These are phyloP conservation scores for Argyrosomus regius DNA, from an alignment of 2,797 vertebrate species.

Conservation along the genomic window DNA sequence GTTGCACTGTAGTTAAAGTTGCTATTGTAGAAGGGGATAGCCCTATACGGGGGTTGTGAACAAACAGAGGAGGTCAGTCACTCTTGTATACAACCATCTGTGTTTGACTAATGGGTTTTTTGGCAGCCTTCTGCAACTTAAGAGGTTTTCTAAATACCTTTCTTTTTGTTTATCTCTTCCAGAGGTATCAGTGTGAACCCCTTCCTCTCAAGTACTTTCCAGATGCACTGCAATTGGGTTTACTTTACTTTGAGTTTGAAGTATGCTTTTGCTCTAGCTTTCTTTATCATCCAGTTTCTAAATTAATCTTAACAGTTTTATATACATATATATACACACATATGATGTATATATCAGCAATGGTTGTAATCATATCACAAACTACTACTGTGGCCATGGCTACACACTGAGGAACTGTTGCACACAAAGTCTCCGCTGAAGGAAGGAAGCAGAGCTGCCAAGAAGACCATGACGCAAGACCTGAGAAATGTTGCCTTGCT, in stretches of 20 bases:
- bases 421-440: slow-evolving; percentile 34
- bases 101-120: slow-evolving; percentile 32
- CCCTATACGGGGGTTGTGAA: slow-evolving; percentile 1
- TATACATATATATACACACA: not conserved
- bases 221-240: not conserved
- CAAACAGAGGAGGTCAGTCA: slow-evolving; percentile 24
- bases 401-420: not conserved
- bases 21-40: not conserved
- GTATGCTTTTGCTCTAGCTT: not conserved
- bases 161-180: slow-evolving; percentile 31
- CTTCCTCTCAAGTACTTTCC: slow-evolving; percentile 14
- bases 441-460: slow-evolving; percentile 38
- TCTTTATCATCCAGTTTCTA: not conserved
- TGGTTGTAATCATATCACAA: not conserved
- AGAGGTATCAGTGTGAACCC: not conserved
- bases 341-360: not conserved
- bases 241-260: not conserved
- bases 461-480: slow-evolving; percentile 69
- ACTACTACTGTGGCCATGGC: not conserved
- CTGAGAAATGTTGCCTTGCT: slow-evolving; percentile 41
- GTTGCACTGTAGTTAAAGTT: not conserved
- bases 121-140: slow-evolving; percentile 1
- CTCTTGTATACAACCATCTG: slow-evolving; percentile 29
- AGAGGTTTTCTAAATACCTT: slow-evolving; percentile 32
- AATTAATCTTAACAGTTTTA: not conserved